Percentiles rank a stretch among this genome's conserved stretches.
phyloP scores from a whole-genome alignment of 2,888 invertebrate species.

The Coenonympha glycerion region DNA sequence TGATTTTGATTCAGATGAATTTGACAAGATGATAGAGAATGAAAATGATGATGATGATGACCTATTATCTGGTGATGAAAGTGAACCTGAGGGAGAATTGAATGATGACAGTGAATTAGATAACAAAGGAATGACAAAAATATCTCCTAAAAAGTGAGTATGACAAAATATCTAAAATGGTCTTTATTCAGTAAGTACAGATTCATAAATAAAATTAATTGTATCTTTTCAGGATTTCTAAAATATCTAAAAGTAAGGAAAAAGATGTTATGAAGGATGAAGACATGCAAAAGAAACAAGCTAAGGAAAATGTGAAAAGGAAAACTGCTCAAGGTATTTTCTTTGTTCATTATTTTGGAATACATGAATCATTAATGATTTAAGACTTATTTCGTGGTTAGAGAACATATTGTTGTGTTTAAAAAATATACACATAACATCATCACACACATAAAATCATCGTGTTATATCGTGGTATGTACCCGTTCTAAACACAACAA shows the following conservation, averaged over 20 bases:
- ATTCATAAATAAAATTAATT: background rate
- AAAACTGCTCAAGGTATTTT: conserved; percentile 22
- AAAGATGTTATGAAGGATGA: background rate
- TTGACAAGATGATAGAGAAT: conserved; percentile 48
- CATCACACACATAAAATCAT: too few species aligned
- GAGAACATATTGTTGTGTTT: too few species aligned
- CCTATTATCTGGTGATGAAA: conserved; percentile 31
- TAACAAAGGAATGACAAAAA: background rate
- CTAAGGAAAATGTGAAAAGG: conserved; percentile 21
- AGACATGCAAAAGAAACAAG: conserved; percentile 10
- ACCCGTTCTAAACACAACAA: too few species aligned
- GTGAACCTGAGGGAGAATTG: conserved; percentile 25
- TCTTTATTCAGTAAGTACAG: too few species aligned
- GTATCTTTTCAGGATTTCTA: background rate
- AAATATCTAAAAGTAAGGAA: conserved; percentile 9
- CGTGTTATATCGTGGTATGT: too few species aligned
- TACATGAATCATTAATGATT: too few species aligned
- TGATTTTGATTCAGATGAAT: conserved; percentile 63
- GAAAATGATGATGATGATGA: conserved; percentile 38
- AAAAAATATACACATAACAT: too few species aligned
- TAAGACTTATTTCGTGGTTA: too few species aligned
- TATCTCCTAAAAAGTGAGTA: background rate
- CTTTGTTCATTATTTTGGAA: background rate
- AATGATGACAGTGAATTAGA: too few species aligned
- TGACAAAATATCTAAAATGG: background rate